Percentiles rank a stretch among this genome's conserved stretches.
phyloP scores from a whole-genome alignment of 2,797 vertebrate species.

The Coluber constrictor region DNA sequence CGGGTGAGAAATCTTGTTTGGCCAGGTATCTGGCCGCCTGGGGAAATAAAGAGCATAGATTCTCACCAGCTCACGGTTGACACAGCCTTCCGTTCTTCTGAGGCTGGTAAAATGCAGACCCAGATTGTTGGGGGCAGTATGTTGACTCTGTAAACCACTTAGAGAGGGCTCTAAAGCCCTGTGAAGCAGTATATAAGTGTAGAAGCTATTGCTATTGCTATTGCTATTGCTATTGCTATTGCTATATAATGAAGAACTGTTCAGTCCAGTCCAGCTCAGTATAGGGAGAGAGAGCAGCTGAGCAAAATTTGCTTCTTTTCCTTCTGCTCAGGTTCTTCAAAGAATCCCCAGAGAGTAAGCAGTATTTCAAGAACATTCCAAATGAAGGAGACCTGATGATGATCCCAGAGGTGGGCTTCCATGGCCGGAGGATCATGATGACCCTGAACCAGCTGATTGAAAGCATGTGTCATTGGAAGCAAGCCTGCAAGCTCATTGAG shows the following conservation, averaged over 20 bases:
- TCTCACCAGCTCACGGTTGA: too few relatives aligned
- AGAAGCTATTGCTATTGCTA: too few relatives aligned
- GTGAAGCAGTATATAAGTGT: too few relatives aligned
- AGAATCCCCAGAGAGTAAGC: conserved; percentile 31
- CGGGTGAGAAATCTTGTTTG: background rate
- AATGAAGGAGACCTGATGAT: conserved; percentile 22
- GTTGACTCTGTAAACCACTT: too few relatives aligned
- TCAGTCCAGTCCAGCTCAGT: background rate
- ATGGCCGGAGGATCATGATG: conserved; percentile 39
- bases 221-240: too few relatives aligned
- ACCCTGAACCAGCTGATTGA: conserved; percentile 28
- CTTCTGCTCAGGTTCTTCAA: conserved; percentile 28
- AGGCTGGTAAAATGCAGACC: too few relatives aligned
- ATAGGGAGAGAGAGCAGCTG: background rate
- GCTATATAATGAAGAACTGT: background rate
- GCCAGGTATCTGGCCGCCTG: background rate
- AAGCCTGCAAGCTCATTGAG: background rate
- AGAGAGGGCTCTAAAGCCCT: too few relatives aligned
- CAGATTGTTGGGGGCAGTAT: too few relatives aligned
- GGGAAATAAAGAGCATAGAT: background rate
- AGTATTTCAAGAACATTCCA: conserved; percentile 39
- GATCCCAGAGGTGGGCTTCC: conserved; percentile 18
- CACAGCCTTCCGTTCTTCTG: too few relatives aligned
- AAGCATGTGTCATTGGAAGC: conserved; percentile 29
- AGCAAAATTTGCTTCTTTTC: background rate